These are phyloP conservation scores for Cyphomyrus discorhynchus DNA, from an alignment of 2,113 vertebrate species.

Conservation along the genomic window DNA sequence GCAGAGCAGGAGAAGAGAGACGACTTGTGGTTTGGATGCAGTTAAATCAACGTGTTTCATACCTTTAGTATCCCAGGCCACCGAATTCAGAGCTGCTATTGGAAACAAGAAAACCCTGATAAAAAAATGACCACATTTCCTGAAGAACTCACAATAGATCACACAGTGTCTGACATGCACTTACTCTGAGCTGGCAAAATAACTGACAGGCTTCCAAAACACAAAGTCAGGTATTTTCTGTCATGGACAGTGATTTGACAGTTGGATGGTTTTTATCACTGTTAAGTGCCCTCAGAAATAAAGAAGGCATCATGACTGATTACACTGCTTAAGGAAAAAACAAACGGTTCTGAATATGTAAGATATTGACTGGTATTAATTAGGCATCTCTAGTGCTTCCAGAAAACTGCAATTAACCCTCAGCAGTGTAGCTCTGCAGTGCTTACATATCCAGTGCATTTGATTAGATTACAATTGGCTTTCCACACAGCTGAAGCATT, in stretches of 20 bases:
- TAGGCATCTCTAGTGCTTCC: neutral
- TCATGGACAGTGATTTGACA: neutral
- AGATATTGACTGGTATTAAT: neutral
- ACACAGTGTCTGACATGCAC: neutral
- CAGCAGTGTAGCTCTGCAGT: neutral
- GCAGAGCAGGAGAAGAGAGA: neutral
- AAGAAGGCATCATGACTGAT: neutral
- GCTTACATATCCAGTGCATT: neutral
- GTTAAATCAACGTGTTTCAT: neutral
- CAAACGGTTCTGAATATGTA: neutral
- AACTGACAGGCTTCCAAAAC: neutral
- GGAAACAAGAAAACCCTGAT: neutral
- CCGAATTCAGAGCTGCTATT: neutral
- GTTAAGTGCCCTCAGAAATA: neutral
- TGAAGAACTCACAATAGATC: neutral
- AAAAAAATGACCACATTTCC: neutral
- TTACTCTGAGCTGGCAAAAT: neutral
- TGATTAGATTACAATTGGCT: neutral
- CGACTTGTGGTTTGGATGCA: neutral
- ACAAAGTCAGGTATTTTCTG: neutral
- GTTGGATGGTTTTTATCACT: neutral
- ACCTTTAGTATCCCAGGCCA: neutral
- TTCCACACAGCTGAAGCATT: neutral
- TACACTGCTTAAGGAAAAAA: neutral
- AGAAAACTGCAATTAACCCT: neutral